Evolutionary conservation across 37 sponge, comb jelly and placozoan species (phyloP).

Genomic region (Eunapius fragilis): DNA sequence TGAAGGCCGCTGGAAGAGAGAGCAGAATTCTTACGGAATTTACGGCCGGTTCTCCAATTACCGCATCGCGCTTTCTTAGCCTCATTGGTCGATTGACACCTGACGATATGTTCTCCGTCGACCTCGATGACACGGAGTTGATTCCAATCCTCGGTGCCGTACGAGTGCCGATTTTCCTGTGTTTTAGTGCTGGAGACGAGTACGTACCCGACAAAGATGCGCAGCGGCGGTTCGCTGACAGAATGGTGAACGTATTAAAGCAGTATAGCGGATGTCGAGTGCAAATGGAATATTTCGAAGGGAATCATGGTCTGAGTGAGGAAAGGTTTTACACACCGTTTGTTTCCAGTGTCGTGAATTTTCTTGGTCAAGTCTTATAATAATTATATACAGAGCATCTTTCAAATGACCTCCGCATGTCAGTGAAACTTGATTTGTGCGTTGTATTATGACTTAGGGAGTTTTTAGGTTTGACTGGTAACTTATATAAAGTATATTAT

Average conservation of each 20-base stretch:
- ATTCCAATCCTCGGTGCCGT: slow-evolving; percentile 26
- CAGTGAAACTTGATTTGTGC: too few species aligned
- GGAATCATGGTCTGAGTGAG: slow-evolving; percentile 34
- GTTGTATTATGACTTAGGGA: too few species aligned
- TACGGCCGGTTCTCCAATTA: slow-evolving; percentile 41
- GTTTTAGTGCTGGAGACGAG: slow-evolving; percentile 50
- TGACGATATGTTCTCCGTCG: slow-evolving; percentile 67
- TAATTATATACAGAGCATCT: neutral
- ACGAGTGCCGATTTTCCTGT: slow-evolving; percentile 32
- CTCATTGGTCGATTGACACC: slow-evolving; percentile 39
- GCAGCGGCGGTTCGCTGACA: slow-evolving; percentile 25
- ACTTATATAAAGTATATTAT: too few species aligned
- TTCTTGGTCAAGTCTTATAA: neutral
- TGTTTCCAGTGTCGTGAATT: slow-evolving; percentile 15
- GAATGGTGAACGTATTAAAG: slow-evolving; percentile 40
- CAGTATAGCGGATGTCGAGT: neutral
- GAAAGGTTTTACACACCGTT: slow-evolving; percentile 25
- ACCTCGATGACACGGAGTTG: slow-evolving; percentile 48
- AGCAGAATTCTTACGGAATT: slow-evolving; percentile 12
- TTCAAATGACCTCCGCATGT: neutral
- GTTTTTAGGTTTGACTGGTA: too few species aligned
- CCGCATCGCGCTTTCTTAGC: slow-evolving; percentile 55
- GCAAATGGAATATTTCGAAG: slow-evolving; percentile 28
- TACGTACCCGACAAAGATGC: slow-evolving; percentile 37
- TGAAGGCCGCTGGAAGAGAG: slow-evolving; percentile 13